A percentile compares a stretch with the other conserved stretches of the same genome.
These are phyloP conservation scores for Ochotona curzoniae DNA, from an alignment of 2,113 vertebrate genomes.

Conservation along the genomic window DNA sequence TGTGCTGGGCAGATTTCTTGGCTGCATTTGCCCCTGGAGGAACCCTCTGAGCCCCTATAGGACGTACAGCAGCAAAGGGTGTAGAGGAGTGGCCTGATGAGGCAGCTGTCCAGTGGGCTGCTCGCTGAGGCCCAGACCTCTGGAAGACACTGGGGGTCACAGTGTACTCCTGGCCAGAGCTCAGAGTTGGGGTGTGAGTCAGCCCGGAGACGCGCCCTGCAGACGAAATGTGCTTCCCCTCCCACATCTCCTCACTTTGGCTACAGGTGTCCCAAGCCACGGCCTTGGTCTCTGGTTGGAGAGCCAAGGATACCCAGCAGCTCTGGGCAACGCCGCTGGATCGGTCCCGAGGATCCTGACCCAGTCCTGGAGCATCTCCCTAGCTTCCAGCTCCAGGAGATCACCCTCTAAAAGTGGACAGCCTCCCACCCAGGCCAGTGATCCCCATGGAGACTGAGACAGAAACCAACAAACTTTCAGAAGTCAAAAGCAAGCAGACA, in stretches of 20 bases:
- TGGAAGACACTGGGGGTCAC: not conserved
- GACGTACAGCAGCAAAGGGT: no score
- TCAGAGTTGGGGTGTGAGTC: constrained; percentile 42
- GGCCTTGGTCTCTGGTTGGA: not conserved
- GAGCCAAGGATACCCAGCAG: not conserved
- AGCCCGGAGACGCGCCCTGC: not conserved
- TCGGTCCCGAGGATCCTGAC: not conserved
- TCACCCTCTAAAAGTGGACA: not conserved
- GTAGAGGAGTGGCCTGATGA: not conserved
- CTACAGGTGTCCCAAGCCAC: not conserved
- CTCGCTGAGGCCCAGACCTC: not conserved
- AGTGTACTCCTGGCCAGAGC: constrained; percentile 62
- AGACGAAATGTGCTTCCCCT: constrained; percentile 5
- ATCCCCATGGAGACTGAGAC: not conserved
- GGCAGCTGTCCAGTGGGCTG: not conserved
- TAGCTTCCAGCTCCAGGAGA: not conserved
- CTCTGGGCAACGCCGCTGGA: not conserved
- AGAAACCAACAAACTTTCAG: not conserved
- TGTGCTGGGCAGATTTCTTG: not conserved
- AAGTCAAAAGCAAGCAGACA: not conserved
- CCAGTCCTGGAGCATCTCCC: not conserved
- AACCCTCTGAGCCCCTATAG: no score
- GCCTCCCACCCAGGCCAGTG: not conserved
- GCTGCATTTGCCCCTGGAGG: no score
- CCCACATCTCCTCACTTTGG: not conserved